Conservation (phyloP, 2,888 invertebrate species). For the Drosophila recens region DNA sequence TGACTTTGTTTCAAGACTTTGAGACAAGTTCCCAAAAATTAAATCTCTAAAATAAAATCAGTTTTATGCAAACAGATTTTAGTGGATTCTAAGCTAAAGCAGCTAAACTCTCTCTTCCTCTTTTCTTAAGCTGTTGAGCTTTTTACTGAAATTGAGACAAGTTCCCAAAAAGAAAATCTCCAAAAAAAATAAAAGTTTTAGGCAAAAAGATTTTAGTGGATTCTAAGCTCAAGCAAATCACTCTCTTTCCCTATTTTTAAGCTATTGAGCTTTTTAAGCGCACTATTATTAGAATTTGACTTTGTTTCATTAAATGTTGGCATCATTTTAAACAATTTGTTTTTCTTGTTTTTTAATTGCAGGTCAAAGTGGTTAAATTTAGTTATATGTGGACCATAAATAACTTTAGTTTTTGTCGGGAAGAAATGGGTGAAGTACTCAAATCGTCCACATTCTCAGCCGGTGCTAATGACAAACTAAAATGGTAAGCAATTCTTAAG, state of each 20-base stretch:
- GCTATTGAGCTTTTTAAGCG: too few species aligned
- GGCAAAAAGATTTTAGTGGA: too few species aligned
- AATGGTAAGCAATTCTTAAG: constrained; percentile 91
- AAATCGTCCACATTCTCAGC: constrained; percentile 99
- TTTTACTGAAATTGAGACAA: too few species aligned
- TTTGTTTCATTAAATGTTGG: too few species aligned
- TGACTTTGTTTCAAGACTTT: constrained; percentile 5
- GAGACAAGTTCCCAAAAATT: constrained; percentile 5
- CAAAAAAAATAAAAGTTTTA: too few species aligned
- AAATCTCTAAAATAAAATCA: not conserved
- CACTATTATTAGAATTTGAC: too few species aligned
- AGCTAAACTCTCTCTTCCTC: too few species aligned
- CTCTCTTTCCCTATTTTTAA: too few species aligned
- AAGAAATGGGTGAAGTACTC: constrained; percentile 99
- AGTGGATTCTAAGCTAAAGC: not conserved
- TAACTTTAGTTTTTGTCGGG: constrained; percentile 99
- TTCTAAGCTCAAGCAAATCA: too few species aligned
- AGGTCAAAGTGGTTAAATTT: constrained; percentile 99
- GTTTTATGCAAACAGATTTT: not conserved
- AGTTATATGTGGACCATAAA: constrained; percentile 99
- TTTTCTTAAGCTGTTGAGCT: too few species aligned
- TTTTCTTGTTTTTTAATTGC: constrained; percentile 84
- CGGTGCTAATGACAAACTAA: constrained; percentile 99
- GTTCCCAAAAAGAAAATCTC: too few species aligned
- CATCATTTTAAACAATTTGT: not conserved